phyloP scores from a whole-genome alignment of 1,140 invertebrate genomes.

The Grapholita molesta region DNA sequence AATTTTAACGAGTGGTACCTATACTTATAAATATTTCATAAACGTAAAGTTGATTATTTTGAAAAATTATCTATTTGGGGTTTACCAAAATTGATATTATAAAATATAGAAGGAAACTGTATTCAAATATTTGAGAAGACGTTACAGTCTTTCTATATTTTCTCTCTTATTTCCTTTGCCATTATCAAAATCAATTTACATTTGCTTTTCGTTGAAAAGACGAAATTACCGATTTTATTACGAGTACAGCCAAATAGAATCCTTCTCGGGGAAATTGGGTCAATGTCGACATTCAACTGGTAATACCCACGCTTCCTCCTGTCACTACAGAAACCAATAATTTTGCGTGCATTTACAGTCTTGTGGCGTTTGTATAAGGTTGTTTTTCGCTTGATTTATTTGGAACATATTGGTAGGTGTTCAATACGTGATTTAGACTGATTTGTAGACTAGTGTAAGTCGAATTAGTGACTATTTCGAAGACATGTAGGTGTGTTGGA shows the following conservation, averaged over 20 bases:
- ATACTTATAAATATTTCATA: too few species aligned
- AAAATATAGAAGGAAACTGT: not conserved
- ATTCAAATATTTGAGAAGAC: not conserved
- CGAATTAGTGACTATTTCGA: not conserved
- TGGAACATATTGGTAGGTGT: not conserved
- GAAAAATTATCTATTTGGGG: too few species aligned
- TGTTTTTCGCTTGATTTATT: not conserved
- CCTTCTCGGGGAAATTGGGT: conserved; percentile 25
- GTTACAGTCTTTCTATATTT: not conserved
- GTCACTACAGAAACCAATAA: conserved; percentile 20
- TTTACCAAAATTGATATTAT: too few species aligned
- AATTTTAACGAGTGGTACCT: too few species aligned
- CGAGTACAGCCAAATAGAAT: not conserved
- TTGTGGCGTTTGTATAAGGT: conserved; percentile 19
- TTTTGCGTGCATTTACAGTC: conserved; percentile 38
- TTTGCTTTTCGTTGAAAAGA: not conserved
- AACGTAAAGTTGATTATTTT: too few species aligned
- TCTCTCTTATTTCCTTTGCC: not conserved
- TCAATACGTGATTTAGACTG: not conserved
- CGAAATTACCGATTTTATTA: not conserved
- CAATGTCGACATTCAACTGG: conserved; percentile 50
- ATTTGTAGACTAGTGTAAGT: not conserved
- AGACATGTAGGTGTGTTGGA: not conserved
- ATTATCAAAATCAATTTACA: not conserved
- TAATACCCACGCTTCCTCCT: conserved; percentile 18